phyloP scores from a whole-genome alignment of 1,140 invertebrate species.

The Zaprionus capensis region DNA sequence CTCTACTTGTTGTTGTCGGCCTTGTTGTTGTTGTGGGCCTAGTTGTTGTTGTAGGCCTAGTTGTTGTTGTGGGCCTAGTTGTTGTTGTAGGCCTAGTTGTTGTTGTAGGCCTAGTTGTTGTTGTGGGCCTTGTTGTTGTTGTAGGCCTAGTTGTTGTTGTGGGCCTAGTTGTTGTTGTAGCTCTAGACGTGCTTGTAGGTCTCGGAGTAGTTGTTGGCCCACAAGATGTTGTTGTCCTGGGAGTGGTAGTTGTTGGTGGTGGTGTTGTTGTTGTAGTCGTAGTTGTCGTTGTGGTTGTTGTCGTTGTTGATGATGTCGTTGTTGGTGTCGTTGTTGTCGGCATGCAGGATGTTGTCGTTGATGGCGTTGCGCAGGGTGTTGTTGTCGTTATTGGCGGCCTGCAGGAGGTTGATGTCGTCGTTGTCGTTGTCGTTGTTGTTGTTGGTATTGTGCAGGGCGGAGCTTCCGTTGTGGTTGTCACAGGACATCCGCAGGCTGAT shows the following conservation, averaged over 20 bases:
- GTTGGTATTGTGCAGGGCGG: too few relatives aligned
- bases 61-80: neutral
- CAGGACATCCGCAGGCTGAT: neutral
- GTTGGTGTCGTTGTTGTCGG: neutral
- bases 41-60: neutral
- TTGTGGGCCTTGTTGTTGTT: conserved; percentile 1
- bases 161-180: neutral
- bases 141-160: neutral
- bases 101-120: conserved; percentile 1
- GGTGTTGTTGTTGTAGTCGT: neutral
- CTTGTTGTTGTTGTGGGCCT: neutral
- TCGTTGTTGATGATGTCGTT: neutral
- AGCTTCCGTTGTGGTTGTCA: too few relatives aligned
- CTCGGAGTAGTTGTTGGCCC: neutral
- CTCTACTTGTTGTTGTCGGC: neutral
- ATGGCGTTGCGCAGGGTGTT: neutral
- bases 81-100: neutral
- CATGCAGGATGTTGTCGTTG: neutral
- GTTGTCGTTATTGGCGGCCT: neutral
- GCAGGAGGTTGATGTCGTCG: conserved; percentile 1
- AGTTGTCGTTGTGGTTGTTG: too few relatives aligned
- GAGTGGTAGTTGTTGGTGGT: too few relatives aligned
- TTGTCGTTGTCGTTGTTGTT: neutral
- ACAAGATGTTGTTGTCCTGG: neutral
- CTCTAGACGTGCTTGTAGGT: neutral